Evolutionary conservation across 2,113 vertebrate species (phyloP).

Genomic region (Ceyx melanurus): DNA sequence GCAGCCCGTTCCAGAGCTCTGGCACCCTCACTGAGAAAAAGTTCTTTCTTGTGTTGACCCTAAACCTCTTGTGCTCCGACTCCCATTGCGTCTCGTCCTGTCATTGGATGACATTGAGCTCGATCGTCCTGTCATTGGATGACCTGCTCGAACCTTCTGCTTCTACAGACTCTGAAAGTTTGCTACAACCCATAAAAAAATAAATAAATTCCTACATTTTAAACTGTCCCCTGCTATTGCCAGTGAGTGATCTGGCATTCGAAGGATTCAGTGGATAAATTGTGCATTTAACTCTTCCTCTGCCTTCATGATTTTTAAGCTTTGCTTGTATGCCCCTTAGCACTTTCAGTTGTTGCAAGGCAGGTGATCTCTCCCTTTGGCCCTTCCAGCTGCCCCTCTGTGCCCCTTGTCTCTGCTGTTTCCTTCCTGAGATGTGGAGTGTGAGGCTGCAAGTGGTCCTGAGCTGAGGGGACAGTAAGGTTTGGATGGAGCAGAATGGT

Average conservation of each 20-base stretch:
- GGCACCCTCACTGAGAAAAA: too few relatives aligned
- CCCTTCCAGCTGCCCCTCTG: not conserved
- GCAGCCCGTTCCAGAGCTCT: too few relatives aligned
- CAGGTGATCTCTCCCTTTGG: not conserved
- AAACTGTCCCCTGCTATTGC: not conserved
- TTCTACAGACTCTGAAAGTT: not conserved
- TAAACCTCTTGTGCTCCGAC: too few relatives aligned
- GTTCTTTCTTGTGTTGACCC: too few relatives aligned
- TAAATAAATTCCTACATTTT: not conserved
- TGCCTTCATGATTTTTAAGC: not conserved
- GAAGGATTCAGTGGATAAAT: not conserved
- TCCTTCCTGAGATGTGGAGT: not conserved
- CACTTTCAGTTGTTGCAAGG: not conserved
- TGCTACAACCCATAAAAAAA: not conserved
- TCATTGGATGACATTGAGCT: too few relatives aligned
- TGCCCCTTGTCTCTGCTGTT: not conserved
- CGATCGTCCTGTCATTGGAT: too few relatives aligned
- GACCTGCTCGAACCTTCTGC: not conserved
- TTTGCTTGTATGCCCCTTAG: not conserved
- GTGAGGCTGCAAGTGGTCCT: not conserved
- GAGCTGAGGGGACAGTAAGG: not conserved
- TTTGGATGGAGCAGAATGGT: fast-evolving
- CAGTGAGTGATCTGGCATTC: not conserved
- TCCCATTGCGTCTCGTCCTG: too few relatives aligned
- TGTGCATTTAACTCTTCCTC: not conserved